Evolutionary conservation across 2,888 invertebrate genomes (phyloP).

Genomic region (Rugalucina vietnamica): DNA sequence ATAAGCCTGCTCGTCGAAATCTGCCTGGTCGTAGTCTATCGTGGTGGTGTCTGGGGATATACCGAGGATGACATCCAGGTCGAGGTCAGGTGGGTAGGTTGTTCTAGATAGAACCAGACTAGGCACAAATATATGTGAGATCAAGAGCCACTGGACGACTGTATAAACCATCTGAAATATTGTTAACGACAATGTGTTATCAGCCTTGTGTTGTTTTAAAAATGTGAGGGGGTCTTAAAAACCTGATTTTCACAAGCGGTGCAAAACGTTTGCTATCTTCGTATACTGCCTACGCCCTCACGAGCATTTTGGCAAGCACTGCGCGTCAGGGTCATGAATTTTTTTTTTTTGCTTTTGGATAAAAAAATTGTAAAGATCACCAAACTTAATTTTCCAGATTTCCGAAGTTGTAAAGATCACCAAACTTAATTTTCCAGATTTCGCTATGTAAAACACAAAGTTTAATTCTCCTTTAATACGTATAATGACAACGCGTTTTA

Average conservation of each 20-base stretch:
- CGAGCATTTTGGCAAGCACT: background rate
- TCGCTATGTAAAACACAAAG: no score
- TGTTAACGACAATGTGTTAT: no score
- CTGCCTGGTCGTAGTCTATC: slow-evolving; percentile 59
- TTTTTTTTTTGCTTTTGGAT: background rate
- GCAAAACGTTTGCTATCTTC: background rate
- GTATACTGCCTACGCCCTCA: no score
- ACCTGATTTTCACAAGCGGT: background rate
- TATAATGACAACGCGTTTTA: no score
- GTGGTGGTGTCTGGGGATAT: slow-evolving; percentile 39
- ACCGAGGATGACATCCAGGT: background rate
- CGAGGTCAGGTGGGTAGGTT: background rate
- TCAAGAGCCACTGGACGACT: background rate
- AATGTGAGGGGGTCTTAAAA: no score
- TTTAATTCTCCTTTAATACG: no score
- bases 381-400: no score
- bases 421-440: no score
- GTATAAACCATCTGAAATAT: background rate
- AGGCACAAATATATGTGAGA: background rate
- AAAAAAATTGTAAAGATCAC: background rate
- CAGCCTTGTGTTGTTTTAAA: no score
- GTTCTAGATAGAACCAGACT: background rate
- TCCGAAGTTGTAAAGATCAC: no score
- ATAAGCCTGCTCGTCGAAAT: slow-evolving; percentile 52
- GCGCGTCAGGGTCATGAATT: background rate